Percentiles rank a stretch among this genome's conserved stretches.
These are phyloP conservation scores for Emydura subglobosa DNA, from an alignment of 2,113 vertebrate species.

Conservation along the genomic window DNA sequence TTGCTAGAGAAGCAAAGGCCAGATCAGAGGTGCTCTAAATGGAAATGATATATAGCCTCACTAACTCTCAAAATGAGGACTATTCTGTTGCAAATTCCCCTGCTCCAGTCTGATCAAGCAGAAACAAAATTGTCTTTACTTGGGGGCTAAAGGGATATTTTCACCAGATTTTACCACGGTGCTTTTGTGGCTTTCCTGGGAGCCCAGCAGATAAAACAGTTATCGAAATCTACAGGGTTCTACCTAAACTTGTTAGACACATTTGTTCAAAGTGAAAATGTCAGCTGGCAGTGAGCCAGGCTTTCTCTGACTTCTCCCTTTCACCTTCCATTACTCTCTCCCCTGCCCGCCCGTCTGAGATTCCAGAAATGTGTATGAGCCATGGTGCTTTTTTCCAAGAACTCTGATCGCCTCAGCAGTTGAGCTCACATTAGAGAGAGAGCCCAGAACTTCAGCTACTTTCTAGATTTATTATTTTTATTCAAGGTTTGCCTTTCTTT, in stretches of 20 bases:
- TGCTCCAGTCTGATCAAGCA: neutral
- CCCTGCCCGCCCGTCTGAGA: neutral
- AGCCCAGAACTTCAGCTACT: neutral
- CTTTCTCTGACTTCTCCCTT: rapidly evolving
- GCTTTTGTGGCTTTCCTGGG: slow-evolving; percentile 28
- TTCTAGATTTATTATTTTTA: neutral
- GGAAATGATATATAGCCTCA: slow-evolving; percentile 4
- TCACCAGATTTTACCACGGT: slow-evolving; percentile 40
- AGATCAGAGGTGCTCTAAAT: neutral
- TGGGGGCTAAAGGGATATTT: slow-evolving; percentile 25
- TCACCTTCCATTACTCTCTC: slow-evolving; percentile 11
- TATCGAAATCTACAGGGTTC: slow-evolving; percentile 26
- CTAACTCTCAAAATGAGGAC: neutral
- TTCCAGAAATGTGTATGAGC: neutral
- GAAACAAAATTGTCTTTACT: neutral
- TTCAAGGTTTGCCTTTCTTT: slow-evolving; percentile 25
- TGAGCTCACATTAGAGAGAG: neutral
- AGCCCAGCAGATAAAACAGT: slow-evolving; percentile 30
- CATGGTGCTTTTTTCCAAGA: neutral
- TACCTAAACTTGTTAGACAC: slow-evolving; percentile 34
- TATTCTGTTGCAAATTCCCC: neutral
- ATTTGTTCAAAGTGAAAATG: slow-evolving; percentile 50
- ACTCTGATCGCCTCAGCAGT: slow-evolving; percentile 3
- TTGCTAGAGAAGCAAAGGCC: neutral
- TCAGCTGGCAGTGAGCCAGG: slow-evolving; percentile 30